Evolutionary conservation across 2,797 vertebrate species (phyloP), one percentile per base, ranked within the genome.

Genomic region (Protonibea diacanthus): DNA sequence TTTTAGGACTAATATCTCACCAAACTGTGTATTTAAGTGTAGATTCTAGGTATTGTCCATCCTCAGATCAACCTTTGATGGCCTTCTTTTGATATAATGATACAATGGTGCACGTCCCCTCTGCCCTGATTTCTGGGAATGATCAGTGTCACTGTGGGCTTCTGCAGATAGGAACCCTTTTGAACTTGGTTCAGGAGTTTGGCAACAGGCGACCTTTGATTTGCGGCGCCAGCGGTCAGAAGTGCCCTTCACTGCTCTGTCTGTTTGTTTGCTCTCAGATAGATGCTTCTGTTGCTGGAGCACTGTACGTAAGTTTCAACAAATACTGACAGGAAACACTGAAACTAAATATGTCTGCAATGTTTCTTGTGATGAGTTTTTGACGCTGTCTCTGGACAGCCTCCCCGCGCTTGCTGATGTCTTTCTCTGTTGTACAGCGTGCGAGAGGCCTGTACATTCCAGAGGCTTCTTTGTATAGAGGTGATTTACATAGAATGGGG

Each of bases 131-230:
- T 91, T 89, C 84, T 86, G 56, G 69, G 78, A 89, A 86, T 51
- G 62, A 70, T 85, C 57, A 14, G 65, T 78, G 68, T 53, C 42
- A 48, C 71, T 60, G 65, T 66, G 14, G 40, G 17, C 80, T 60
- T 18, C 83, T 62, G 73, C 82, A 81, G 81, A 86, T 87, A 81
- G 82, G 76, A 82, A 76, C 86, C 85, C 77, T 78, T 86, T 86
- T 91, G 88, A 94, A 94, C 90, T 92, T 90, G 89, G 76, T 84
- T 89, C 73, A 87, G 78, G 82, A 88, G 87, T 93, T 92, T 94
- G 88, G 92, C 85, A 92, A 94, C 71, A 87, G 76, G 60, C 76
- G 90, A 94, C 93, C 94, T 94, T 95, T 96, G 92, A 90, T 89
- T 91, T 84, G 85, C 59, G 20, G 88, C 73, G 80, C 71, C 82